These are phyloP conservation scores for Heteropelma amictum DNA, from an alignment of 2,888 invertebrate genomes.

Conservation along the genomic window DNA sequence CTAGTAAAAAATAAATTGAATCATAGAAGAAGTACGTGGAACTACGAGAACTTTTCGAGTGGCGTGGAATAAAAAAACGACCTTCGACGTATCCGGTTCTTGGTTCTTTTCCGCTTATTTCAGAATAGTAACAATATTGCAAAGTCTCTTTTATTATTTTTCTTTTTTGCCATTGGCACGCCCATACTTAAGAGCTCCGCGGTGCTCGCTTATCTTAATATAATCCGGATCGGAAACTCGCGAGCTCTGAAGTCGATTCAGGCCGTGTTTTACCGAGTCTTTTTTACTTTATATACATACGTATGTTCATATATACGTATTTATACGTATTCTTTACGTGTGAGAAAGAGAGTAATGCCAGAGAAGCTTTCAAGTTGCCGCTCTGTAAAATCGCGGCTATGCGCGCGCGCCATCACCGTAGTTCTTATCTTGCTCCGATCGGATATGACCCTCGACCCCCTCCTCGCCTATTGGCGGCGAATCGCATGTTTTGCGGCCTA, in stretches of 20 bases:
- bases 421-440: conserved; percentile 69
- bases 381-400: conserved; percentile 69
- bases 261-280: conserved; percentile 32
- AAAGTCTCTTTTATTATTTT: conserved; percentile 24
- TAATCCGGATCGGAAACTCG: conserved; percentile 75
- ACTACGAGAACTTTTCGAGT: too few species aligned
- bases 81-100: not conserved
- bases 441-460: conserved; percentile 66
- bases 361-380: conserved; percentile 69
- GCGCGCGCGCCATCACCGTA: conserved; percentile 31
- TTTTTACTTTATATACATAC: conserved; percentile 20
- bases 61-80: too few species aligned
- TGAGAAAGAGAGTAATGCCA: conserved; percentile 54
- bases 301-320: conserved; percentile 2
- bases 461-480: conserved; percentile 71
- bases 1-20: too few species aligned
- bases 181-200: conserved; percentile 36
- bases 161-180: conserved; percentile 34
- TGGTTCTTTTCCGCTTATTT: conserved; percentile 52
- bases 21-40: too few species aligned
- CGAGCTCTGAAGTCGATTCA: conserved; percentile 57
- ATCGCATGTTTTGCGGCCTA: conserved; percentile 66
- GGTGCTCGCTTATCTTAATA: conserved; percentile 72
- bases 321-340: conserved; percentile 20
- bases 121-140: conserved; percentile 71